Evolutionary conservation across 2,797 vertebrate species (phyloP).

Genomic region (Aulostomus chinensis): DNA sequence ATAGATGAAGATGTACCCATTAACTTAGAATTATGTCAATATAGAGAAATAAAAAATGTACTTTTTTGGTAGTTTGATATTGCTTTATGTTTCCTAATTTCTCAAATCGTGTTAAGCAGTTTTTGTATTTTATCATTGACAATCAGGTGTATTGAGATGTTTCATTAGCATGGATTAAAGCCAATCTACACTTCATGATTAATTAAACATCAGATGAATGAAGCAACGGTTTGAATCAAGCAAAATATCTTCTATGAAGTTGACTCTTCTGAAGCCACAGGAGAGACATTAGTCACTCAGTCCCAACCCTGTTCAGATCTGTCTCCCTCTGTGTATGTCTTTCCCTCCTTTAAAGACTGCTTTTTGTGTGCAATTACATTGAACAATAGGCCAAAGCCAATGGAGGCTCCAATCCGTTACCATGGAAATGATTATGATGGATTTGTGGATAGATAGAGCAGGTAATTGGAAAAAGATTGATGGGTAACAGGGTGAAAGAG

Average conservation of each 20-base stretch:
- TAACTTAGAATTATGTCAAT: no score
- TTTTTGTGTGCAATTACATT: conserved; percentile 75
- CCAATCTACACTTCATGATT: conserved; percentile 41
- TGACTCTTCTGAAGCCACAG: conserved; percentile 38
- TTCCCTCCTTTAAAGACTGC: conserved; percentile 56
- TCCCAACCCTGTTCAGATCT: conserved; percentile 48
- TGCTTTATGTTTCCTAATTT: no score
- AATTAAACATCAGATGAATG: conserved; percentile 52
- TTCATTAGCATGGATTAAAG: conserved; percentile 42
- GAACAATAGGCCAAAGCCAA: conserved; percentile 79
- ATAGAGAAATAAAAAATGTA: no score
- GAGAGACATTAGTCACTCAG: conserved; percentile 44
- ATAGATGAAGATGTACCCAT: no score
- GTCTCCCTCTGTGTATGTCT: conserved; percentile 36
- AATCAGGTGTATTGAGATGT: conserved; percentile 21
- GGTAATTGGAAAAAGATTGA: conserved; percentile 89
- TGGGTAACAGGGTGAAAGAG: conserved; percentile 72
- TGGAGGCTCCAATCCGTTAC: conserved; percentile 80
- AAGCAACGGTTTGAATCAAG: conserved; percentile 46
- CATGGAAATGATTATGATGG: conserved; percentile 86
- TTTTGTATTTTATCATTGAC: no score
- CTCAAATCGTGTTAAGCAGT: no score
- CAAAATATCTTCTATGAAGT: conserved; percentile 50
- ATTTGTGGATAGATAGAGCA: conserved; percentile 83
- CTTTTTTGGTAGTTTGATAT: no score